Conservation (phyloP, 53 echinoderm and acorn worm species). For the Patiria pectinifera region DNA sequence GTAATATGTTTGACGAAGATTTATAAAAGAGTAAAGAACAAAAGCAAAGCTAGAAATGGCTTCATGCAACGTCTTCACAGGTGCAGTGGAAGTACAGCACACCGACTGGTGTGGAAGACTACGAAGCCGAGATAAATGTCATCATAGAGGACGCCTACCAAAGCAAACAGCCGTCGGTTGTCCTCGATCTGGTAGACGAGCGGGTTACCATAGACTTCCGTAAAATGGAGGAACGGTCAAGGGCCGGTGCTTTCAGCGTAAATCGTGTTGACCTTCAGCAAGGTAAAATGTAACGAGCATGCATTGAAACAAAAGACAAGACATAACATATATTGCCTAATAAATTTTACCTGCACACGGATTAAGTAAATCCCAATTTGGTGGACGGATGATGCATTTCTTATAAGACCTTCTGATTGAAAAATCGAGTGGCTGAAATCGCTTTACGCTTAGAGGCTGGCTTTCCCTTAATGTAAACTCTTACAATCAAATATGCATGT, state of each 20-base stretch:
- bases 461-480: too few relatives aligned
- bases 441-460: too few relatives aligned
- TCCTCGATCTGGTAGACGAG: slow-evolving; percentile 7
- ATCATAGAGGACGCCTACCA: slow-evolving; percentile 47
- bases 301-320: too few relatives aligned
- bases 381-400: too few relatives aligned
- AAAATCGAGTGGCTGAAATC: too few relatives aligned
- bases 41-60: background rate
- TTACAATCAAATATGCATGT: too few relatives aligned
- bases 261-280: background rate
- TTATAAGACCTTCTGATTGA: too few relatives aligned
- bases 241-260: background rate
- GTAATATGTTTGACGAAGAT: too few relatives aligned
- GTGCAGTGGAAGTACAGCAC: slow-evolving; percentile 14
- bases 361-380: too few relatives aligned
- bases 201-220: slow-evolving; percentile 15
- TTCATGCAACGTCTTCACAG: background rate
- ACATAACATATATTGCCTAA: too few relatives aligned
- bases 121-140: slow-evolving; percentile 25
- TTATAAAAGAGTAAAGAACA: background rate
- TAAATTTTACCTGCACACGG: too few relatives aligned
- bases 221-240: slow-evolving; percentile 17
- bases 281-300: background rate
- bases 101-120: slow-evolving; percentile 1
- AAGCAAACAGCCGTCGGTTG: slow-evolving; percentile 26